Evolutionary conservation across 2,888 invertebrate species (phyloP), one percentile per base, ranked within the genome.

Genomic region (Aleiodes alternator): DNA sequence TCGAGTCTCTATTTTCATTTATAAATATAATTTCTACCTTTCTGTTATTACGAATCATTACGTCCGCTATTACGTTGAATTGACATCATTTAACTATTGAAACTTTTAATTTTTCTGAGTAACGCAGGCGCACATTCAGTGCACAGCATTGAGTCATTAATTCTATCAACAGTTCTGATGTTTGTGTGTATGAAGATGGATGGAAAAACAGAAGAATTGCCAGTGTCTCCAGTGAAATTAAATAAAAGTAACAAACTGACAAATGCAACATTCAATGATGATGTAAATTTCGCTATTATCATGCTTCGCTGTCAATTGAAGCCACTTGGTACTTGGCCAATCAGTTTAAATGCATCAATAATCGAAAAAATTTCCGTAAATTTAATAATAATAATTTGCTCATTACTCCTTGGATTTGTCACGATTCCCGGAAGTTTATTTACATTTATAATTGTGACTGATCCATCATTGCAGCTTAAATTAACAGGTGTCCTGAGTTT

Each of bases 401-500:
- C 78, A 55, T 53, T 73, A 8, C 16, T 73, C 6, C 34, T 79
- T 29, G 56, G 48, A 29, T 73, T 79, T 48, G n/a, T 78, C 14
- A 23, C 75, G 8, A 51, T 77, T 1, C 72, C 77, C 0, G 61
- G 72, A 4, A 56, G 16, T 50, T 53, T 73, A 23, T 73, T 72
- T 55, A 74, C 57, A 9, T 74, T 77, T 38, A 23, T 85, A 4
- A 81, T 82, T n/a, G 78, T 81, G 9, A 77, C 80, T 12, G 80
- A 83, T 56, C 78, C 82, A 0, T 76, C 78, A 14, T 75, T 78
- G 0, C 76, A 79, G 16, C 70, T 85, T 4, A 82, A 83, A 56
- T 73, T 85, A 23, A 77, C 81, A 38, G 83, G 83, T 5, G 82
- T 83, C 0, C 69, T 83, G 53, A 83, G 82, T 61, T 87, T 84